These are phyloP conservation scores for Actinia equina DNA, from an alignment of 64 coral and sea anemone species.

Conservation along the genomic window DNA sequence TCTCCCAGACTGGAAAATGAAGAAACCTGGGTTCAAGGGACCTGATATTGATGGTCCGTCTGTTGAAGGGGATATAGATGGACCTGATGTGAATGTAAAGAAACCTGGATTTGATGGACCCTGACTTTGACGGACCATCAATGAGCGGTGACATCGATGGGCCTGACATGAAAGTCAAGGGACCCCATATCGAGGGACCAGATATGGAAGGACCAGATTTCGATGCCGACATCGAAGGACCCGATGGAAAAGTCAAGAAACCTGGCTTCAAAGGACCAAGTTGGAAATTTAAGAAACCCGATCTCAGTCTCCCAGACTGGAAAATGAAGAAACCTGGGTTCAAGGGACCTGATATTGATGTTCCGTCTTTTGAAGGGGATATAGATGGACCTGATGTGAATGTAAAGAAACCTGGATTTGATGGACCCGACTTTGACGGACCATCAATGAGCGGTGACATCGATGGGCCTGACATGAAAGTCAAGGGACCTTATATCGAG, in stretches of 20 bases:
- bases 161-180: neutral
- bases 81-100: neutral
- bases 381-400: slow-evolving; percentile 3
- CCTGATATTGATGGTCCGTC: neutral
- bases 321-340: neutral
- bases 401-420: neutral
- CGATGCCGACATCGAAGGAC: neutral
- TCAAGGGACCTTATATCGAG: too few relatives aligned
- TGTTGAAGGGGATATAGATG: neutral
- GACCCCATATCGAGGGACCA: neutral
- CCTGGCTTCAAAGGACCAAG: neutral
- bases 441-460: neutral
- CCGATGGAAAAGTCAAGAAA: slow-evolving; percentile 3
- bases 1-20: neutral
- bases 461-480: neutral
- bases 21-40: neutral
- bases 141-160: neutral
- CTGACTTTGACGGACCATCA: neutral
- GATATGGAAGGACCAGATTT: neutral
- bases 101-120: neutral
- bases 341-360: slow-evolving; percentile 8
- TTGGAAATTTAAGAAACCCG: neutral
- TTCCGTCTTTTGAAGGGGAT: neutral
- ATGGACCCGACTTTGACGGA: neutral
- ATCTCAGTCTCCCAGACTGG: neutral